A percentile compares a stretch with the other conserved stretches of the same genome.
These are phyloP conservation scores for Clinocottus analis DNA, from an alignment of 2,113 vertebrate species.

Conservation along the genomic window DNA sequence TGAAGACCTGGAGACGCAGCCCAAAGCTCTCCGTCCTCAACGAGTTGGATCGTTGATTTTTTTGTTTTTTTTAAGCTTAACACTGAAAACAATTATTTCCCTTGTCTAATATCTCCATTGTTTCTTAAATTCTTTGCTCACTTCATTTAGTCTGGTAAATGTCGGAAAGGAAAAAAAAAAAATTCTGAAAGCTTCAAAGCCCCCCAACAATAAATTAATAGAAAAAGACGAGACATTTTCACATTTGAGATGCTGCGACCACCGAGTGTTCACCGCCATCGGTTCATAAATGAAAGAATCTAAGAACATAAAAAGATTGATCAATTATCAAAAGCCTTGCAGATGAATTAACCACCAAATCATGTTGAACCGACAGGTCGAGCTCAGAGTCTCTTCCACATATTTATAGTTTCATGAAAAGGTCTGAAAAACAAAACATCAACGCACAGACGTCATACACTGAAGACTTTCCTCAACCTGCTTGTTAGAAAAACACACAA, in stretches of 20 bases:
- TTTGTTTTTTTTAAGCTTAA: neutral
- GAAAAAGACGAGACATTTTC: neutral
- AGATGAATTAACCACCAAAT: neutral
- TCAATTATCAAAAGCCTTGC: neutral
- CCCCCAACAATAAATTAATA: neutral
- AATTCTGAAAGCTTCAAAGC: neutral
- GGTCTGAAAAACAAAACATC: neutral
- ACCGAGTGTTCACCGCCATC: neutral
- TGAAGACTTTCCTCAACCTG: conserved; percentile 4
- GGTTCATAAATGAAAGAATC: neutral
- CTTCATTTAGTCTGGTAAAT: neutral
- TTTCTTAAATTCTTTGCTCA: neutral
- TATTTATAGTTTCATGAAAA: neutral
- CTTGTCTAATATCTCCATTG: neutral
- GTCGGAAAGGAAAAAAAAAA: neutral
- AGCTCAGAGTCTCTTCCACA: neutral
- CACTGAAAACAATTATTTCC: neutral
- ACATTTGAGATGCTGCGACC: neutral
- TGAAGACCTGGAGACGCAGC: neutral
- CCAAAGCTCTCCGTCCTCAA: neutral
- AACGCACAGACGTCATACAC: conserved; percentile 2
- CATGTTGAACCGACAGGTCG: neutral
- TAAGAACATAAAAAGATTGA: neutral
- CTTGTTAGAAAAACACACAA: no score
- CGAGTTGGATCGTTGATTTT: neutral